A percentile compares a stretch with the other conserved stretches of the same genome.
These are phyloP conservation scores for Planiliza haematocheilus DNA, from an alignment of 2,113 vertebrate genomes.

Conservation along the genomic window DNA sequence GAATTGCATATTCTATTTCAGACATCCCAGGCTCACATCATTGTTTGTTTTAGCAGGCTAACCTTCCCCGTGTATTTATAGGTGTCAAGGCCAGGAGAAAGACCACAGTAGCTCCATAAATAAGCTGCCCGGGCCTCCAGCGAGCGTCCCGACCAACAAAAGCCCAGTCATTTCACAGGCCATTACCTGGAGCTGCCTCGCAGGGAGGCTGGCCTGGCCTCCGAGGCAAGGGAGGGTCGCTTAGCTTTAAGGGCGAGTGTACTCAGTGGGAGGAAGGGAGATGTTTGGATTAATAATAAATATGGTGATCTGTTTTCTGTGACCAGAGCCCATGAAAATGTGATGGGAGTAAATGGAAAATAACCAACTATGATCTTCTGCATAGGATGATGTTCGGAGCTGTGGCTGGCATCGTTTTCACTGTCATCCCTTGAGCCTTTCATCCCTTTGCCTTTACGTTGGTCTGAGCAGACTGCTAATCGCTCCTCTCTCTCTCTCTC, in stretches of 20 bases:
- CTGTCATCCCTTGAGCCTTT: slow-evolving; percentile 35
- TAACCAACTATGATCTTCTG: slow-evolving; percentile 25
- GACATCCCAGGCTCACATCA: slow-evolving; percentile 70
- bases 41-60: slow-evolving; percentile 79
- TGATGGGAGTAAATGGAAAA: slow-evolving; percentile 62
- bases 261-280: slow-evolving; percentile 57
- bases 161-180: slow-evolving; percentile 81
- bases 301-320: slow-evolving; percentile 64
- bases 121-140: slow-evolving; percentile 70
- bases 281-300: slow-evolving; percentile 75
- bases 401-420: slow-evolving; percentile 15
- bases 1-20: slow-evolving; percentile 79
- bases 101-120: slow-evolving; percentile 81
- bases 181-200: slow-evolving; percentile 76
- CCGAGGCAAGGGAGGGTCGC: slow-evolving; percentile 50
- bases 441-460: slow-evolving; percentile 37
- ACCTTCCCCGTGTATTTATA: slow-evolving; percentile 77
- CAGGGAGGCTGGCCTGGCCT: slow-evolving; percentile 52
- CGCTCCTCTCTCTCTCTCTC: neutral
- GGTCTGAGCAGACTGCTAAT: slow-evolving; percentile 31
- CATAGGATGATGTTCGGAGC: slow-evolving; percentile 16
- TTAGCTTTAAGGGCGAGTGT: slow-evolving; percentile 47
- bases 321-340: slow-evolving; percentile 52
- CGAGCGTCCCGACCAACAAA: slow-evolving; percentile 71
- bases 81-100: slow-evolving; percentile 71